Evolutionary conservation across 2,113 vertebrate genomes (phyloP), one percentile per base, ranked within the genome.

Genomic region (Crotalus tigris): DNA sequence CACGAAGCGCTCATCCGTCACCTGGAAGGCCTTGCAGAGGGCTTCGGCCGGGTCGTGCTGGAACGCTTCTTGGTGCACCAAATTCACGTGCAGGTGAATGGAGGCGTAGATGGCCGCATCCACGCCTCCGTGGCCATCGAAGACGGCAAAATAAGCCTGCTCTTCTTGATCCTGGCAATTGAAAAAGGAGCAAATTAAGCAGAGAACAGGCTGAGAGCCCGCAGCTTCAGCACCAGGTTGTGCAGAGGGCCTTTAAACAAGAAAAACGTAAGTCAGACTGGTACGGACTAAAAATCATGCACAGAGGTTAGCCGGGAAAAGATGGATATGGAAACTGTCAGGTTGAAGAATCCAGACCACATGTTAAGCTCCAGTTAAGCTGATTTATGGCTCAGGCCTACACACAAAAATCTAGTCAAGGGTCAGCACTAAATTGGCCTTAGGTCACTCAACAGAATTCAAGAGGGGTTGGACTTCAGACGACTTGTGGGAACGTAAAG

Each of bases 141-240:
- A 99, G 94, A 99, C 99, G 0, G 98, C 99, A 85, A 99, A 99
- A 96, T 98, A 99, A 13, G 99, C 99, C 97, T 99, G 99, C 94
- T 99, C 99, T 95, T 99, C 99, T 96, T 99, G 99, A 96, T 99
- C 99, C 99, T 99, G 97, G 87, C 89, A 85, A 21, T 44, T 17
- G 1, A 8, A 44, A 87, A 0, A 81, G 91, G 95, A 96, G 93
- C 87, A 95, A 46, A 93, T 8, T 4, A 92, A 93, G 26, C 23
- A 54, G 89, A 53, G 92, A 29, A 93, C 49, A 91, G 89, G 58
- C 61, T 75, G 2, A 64, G 89, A 17, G 53, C 1, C 59, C 57
- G 59, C 46, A 81, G 21, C 29, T 39, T 10, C 86, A 93, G 69
- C 29, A 87, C 61, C 57, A 93, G 59, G 15, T 26, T 69, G 11